Evolutionary conservation across 2,888 invertebrate genomes (phyloP).

Genomic region (Synanthedon andrenaeformis): DNA sequence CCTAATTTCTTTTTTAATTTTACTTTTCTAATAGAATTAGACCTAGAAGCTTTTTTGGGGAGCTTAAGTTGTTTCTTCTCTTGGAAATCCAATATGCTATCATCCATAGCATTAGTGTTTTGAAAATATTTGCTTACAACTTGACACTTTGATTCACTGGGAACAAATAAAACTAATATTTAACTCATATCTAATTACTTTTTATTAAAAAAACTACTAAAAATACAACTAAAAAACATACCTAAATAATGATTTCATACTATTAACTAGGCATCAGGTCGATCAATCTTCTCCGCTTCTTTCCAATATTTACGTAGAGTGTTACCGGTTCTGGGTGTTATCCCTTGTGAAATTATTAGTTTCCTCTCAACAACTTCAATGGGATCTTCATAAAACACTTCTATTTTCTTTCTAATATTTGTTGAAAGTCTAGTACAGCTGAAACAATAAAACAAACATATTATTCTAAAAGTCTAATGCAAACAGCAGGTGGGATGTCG

Average conservation of each 20-base stretch:
- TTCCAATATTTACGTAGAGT: slow-evolving; percentile 27
- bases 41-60: slow-evolving; percentile 5
- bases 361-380: slow-evolving; percentile 52
- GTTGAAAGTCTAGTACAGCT: slow-evolving; percentile 30
- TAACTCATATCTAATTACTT: too few species aligned
- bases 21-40: slow-evolving; percentile 11
- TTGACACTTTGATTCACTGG: slow-evolving; percentile 20
- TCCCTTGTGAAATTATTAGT: slow-evolving; percentile 42
- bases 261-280: slow-evolving; percentile 32
- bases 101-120: slow-evolving; percentile 40
- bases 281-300: slow-evolving; percentile 17
- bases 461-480: too few species aligned
- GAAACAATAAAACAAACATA: slow-evolving; percentile 12
- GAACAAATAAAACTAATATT: slow-evolving; percentile 38
- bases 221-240: slow-evolving; percentile 3
- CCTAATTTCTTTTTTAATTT: slow-evolving; percentile 24
- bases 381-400: slow-evolving; percentile 46
- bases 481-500: too few species aligned
- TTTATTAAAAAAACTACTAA: too few species aligned
- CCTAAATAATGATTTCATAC: slow-evolving; percentile 20
- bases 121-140: slow-evolving; percentile 51
- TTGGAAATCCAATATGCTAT: slow-evolving; percentile 49
- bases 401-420: slow-evolving; percentile 33
- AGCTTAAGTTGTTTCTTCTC: slow-evolving; percentile 28
- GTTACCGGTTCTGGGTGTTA: slow-evolving; percentile 30